Percentiles rank a stretch among this genome's conserved stretches.
Evolutionary conservation across 2,888 invertebrate species (phyloP).

Genomic region (Apotomis turbidana): DNA sequence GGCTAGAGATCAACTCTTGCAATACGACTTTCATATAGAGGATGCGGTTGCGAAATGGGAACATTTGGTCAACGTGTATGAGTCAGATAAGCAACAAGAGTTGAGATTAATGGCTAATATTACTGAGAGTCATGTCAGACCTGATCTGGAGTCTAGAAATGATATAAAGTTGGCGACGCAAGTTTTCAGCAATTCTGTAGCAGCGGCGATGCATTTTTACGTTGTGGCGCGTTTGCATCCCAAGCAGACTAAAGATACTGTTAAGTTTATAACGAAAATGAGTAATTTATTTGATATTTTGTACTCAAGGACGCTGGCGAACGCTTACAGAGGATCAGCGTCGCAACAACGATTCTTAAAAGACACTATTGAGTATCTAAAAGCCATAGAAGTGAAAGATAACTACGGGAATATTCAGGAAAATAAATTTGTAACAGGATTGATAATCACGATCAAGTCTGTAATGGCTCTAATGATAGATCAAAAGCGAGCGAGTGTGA

Average conservation of each 20-base stretch:
- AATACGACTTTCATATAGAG: slow-evolving; percentile 35
- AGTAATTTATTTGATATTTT: slow-evolving; percentile 14
- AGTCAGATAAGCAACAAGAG: slow-evolving; percentile 24
- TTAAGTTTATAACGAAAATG: slow-evolving; percentile 22
- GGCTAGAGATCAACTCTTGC: slow-evolving; percentile 41
- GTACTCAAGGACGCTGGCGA: slow-evolving; percentile 10
- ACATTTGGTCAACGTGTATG: slow-evolving; percentile 24
- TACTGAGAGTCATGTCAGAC: slow-evolving; percentile 20
- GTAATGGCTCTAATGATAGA: slow-evolving; percentile 8
- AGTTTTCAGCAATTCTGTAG: slow-evolving; percentile 20
- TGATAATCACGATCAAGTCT: slow-evolving; percentile 14
- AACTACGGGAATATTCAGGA: neutral
- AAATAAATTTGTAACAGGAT: slow-evolving; percentile 21
- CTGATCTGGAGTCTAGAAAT: neutral
- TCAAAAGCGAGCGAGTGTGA: neutral
- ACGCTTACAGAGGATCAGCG: neutral
- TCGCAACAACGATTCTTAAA: slow-evolving; percentile 3
- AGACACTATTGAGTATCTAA: slow-evolving; percentile 11
- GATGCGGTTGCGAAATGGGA: slow-evolving; percentile 28
- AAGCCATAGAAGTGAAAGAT: slow-evolving; percentile 5
- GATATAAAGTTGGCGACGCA: slow-evolving; percentile 9
- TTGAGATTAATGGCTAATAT: slow-evolving; percentile 30
- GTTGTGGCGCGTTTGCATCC: neutral
- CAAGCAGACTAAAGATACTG: neutral
- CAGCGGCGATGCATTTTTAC: slow-evolving; percentile 19